Evolutionary conservation across 2,113 vertebrate species (phyloP).

Genomic region (Craseonycteris thonglongyai): DNA sequence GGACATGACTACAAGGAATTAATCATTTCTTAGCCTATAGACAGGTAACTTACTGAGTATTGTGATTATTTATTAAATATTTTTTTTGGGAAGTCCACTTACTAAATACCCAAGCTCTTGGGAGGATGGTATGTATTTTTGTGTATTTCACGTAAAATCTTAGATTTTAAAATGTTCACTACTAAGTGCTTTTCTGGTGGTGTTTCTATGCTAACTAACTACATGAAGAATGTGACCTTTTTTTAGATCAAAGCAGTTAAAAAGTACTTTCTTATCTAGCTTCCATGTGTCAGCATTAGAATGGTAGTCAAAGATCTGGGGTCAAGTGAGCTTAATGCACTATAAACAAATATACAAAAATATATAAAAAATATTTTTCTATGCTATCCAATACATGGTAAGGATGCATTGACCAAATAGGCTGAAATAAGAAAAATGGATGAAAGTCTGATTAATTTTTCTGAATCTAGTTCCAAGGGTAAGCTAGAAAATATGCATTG

Average conservation of each 20-base stretch:
- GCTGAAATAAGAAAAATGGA: background rate
- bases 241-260: background rate
- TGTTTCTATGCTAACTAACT: background rate
- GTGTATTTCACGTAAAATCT: background rate
- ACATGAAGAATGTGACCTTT: background rate
- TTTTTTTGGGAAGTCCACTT: background rate
- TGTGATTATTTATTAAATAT: background rate
- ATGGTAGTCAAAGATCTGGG: background rate
- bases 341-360: background rate
- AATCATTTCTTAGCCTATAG: background rate
- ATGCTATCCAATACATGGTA: fast-evolving
- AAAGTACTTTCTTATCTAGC: background rate
- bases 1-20: background rate
- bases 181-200: background rate
- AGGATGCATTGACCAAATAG: background rate
- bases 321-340: background rate
- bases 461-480: background rate
- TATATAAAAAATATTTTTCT: background rate
- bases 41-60: no score
- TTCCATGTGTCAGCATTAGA: background rate
- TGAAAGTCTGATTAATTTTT: background rate
- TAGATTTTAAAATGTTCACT: background rate
- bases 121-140: background rate
- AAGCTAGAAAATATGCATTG: background rate
- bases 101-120: background rate